Evolutionary conservation across 2,888 invertebrate species (phyloP).

Genomic region (Nasonovia ribisnigri): DNA sequence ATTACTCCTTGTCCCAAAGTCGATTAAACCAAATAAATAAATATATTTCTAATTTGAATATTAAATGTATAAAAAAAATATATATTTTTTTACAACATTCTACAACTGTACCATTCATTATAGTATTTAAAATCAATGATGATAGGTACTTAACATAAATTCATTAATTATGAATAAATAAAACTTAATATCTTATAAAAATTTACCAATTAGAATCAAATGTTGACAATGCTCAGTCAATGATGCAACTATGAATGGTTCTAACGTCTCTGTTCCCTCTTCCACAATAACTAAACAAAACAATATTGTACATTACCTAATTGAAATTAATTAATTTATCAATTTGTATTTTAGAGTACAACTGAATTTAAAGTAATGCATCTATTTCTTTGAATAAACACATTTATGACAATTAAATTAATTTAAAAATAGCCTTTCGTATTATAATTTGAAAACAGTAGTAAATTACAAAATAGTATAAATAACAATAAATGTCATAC

Average conservation of each 20-base stretch:
- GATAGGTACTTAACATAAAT: background rate
- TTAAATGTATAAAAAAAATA: background rate
- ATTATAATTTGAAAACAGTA: background rate
- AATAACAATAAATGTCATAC: background rate
- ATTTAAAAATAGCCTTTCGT: background rate
- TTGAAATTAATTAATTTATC: background rate
- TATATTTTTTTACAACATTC: background rate
- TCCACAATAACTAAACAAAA: constrained; percentile 79
- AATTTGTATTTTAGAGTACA: background rate
- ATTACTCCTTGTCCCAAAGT: background rate
- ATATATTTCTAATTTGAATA: background rate
- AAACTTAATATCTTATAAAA: background rate
- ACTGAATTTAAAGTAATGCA: background rate
- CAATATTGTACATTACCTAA: background rate
- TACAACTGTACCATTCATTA: background rate
- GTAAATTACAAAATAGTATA: background rate
- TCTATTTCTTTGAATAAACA: background rate
- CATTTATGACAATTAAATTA: background rate
- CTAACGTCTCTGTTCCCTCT: constrained; percentile 90
- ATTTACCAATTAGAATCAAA: constrained; percentile 80
- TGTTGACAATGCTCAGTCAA: constrained; percentile 82
- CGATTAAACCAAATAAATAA: background rate
- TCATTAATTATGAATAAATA: background rate
- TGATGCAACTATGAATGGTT: constrained; percentile 84
- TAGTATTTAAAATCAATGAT: background rate